Base-by-base conservation (phyloP, 2,888 invertebrate species). In the Lacanobia wlatinum region DNA sequence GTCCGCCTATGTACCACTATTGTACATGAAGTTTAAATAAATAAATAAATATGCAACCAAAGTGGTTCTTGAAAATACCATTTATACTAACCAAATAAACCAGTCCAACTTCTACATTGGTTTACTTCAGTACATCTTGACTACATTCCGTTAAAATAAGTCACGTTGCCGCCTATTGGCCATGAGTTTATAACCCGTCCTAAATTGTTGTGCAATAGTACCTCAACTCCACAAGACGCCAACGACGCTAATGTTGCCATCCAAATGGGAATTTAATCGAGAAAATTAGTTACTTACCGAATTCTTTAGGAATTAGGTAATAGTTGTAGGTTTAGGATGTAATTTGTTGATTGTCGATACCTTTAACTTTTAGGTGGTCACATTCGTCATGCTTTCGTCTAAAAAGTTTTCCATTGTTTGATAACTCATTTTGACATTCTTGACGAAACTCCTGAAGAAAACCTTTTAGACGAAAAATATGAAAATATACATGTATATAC, bases 151-250 rank as follows among this genome's bases (percentile, higher is more conserved):
- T 43, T 58, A 21, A 53, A 28, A 53, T 55, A 52, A 21, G 38
- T 70, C 46, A 60, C 64, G 73, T 58, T 60, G 53, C 40, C 34
- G 46, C 58, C 23, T 66, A 23, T 48, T 28, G 68, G 28, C 73
- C 76, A 66, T 77, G 80, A 69, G 18, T 43, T 56, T 8, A 55
- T 60, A 83, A 73, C 73, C 66, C 64, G 69, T 72, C 78, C 52
- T 68, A 75, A 80, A 80, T 70, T 76, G 61, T 84, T 84, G 63
- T 78, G 85, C 84, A 84, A 84, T 83, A 71, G 40, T 53, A 60
- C 16, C 40, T 38, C 12, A 34, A 53, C 1, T 55, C 16, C 34
- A 50, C 12, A n/a, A 53, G 1, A 34, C 38, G 21, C 64, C n/a
- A 67, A 58, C 43, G 23, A 43, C 38, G 23, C 23, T 77, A 63